Base-by-base conservation (phyloP, 2,888 invertebrate genomes). In the Sesia apiformis region DNA sequence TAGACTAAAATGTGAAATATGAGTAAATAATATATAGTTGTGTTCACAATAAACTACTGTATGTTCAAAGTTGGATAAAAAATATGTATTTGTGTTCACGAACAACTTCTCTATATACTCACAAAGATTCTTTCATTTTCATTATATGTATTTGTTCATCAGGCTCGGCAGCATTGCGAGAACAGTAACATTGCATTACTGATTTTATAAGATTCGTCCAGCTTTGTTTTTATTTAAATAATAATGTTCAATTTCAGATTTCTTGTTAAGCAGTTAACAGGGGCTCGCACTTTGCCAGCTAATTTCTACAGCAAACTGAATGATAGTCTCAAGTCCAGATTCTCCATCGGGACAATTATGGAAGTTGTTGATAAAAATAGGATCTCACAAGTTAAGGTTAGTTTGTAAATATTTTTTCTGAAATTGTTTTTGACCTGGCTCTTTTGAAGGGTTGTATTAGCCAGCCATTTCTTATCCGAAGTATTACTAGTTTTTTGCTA, bases 341-440 rank as follows among this genome's bases (percentile, higher is more conserved):
- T 97, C 79, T 93, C 94, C 57, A 90, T 94, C 63, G 96, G 97
- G 54, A 92, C 96, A 70, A 92, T 94, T 71, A 92, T 98, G 74
- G 98, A 98, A 90, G 97, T 98, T 52, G 97, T 98, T 0, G 98
- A 98, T 83, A 98, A 98, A 82, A 97, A 96, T 89, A 93, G 97
- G 67, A 97, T 98, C 70, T 97, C 97, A 8, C 96, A 97, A 86
- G 95, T 97, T 63, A 94, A 94, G 80, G 88, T 88, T 58, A 46
- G 23, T 23, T 23, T 23, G 23, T 23, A 23, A 23, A 23, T 23
- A 23, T 23, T 23, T 23, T 23, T 23, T 23, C 23, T 23, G 23
- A 23, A 23, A 23, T 23, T 23, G 23, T 23, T 23, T 23, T 23
- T 42, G 42, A 42, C 42, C 42, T 42, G 42, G 6, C 7, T 42